phyloP scores from a whole-genome alignment of 2,888 invertebrate genomes.

The Allolobophora icterica region DNA sequence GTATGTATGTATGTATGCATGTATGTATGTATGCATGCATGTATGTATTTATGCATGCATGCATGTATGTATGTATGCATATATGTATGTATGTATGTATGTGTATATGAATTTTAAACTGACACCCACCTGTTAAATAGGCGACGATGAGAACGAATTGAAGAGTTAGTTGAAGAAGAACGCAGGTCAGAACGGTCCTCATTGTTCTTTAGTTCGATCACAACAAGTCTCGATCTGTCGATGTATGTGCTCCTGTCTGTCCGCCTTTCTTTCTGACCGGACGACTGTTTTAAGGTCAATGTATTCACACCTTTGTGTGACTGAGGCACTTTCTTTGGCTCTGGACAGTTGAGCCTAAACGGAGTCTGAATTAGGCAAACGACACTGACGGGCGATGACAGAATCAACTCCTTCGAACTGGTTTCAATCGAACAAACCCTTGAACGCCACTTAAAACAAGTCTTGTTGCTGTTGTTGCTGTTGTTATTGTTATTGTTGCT shows the following conservation, averaged over 20 bases:
- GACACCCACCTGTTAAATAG: neutral
- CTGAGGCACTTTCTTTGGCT: too few relatives aligned
- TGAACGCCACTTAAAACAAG: neutral
- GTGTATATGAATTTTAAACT: neutral
- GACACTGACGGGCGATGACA: neutral
- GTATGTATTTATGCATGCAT: too few relatives aligned
- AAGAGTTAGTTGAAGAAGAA: neutral
- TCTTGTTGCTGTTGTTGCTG: neutral
- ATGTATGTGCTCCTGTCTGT: too few relatives aligned
- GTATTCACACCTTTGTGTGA: too few relatives aligned
- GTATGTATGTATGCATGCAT: too few relatives aligned
- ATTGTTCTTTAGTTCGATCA: neutral
- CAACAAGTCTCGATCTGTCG: neutral
- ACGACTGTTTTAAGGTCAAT: too few relatives aligned
- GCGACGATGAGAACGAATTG: constrained; percentile 17
- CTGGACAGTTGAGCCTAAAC: neutral
- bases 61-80: too few relatives aligned
- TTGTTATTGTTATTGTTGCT: neutral
- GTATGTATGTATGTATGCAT: too few relatives aligned
- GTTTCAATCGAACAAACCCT: neutral
- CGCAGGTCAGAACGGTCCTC: neutral
- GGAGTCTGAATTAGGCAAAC: neutral
- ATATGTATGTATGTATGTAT: too few relatives aligned
- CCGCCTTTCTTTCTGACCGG: too few relatives aligned
- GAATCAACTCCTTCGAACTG: neutral